Evolutionary conservation across 2,888 invertebrate species (phyloP), one percentile per base, ranked within the genome.

Genomic region (Antitype chi): DNA sequence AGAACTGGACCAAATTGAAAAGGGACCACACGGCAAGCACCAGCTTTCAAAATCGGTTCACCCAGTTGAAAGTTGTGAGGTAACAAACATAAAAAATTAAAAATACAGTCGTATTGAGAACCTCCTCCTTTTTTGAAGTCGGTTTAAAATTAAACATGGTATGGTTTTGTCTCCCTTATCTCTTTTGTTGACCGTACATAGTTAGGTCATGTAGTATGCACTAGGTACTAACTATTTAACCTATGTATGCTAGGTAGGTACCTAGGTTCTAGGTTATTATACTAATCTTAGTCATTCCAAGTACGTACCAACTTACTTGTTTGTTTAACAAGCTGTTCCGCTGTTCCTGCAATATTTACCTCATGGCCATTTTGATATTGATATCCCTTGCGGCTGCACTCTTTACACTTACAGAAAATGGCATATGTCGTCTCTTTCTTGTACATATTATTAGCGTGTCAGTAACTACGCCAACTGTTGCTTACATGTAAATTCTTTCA

Each of bases 271-370:
- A 43, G 1, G 60, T 13, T 15, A 28, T n/a, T 62, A n/a, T 47
- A 3, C 20, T 64, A 25, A n/a, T 32, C 32, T 15, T 38, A 78
- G 32, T 47, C 25, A 25, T 62, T 25, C 11, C 47, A n/a, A 53
- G 53, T 59, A 60, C 23, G 53, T 59, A 60, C 23, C 8, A 43
- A 70, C 23, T 23, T 15, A 68, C 6, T 55, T 69, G 62, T 55
- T 62, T 69, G 20, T 57, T 20, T 13, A 52, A 57, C 15, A 53
- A 77, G 47, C 73, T 59, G 73, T 47, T 69, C 9, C n/a, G 53
- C 73, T 59, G 73, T 47, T 62, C 13, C n/a, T 47, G 57, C 43
- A 49, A 4, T 55, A 49, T 80, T 81, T 79, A 74, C 81, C 62
- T 67, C 28, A 67, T 62, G 47, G 28, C 2, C 5, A 66, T 28